These are phyloP conservation scores for Eupithecia abbreviata DNA, from an alignment of 2,888 invertebrate species.

Conservation along the genomic window DNA sequence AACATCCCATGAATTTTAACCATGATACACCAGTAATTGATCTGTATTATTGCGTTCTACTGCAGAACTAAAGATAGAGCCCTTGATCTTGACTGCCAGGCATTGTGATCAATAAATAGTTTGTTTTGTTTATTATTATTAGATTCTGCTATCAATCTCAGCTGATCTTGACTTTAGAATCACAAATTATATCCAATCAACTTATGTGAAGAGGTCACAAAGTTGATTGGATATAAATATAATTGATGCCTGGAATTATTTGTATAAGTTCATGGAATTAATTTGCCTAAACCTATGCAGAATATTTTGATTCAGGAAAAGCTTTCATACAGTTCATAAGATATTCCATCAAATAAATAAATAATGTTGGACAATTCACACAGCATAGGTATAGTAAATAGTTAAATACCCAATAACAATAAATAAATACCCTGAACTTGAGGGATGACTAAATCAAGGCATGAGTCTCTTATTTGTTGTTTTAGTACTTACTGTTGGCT, in stretches of 20 bases:
- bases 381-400: not conserved
- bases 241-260: too few relatives aligned
- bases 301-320: not conserved
- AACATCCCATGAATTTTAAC: constrained; percentile 75
- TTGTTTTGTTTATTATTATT: constrained; percentile 11
- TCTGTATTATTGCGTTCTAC: constrained; percentile 3
- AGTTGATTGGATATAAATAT: too few relatives aligned
- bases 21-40: constrained; percentile 51
- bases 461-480: not conserved
- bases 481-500: not conserved
- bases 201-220: not conserved
- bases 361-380: too few relatives aligned
- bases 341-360: not conserved
- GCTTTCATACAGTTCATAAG: not conserved
- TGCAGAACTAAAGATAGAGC: not conserved
- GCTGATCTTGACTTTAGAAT: not conserved
- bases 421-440: not conserved
- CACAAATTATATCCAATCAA: not conserved
- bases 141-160: not conserved
- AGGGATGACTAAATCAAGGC: not conserved
- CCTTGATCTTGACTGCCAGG: not conserved
- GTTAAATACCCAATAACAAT: not conserved
- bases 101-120: not conserved
- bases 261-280: not conserved
- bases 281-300: not conserved